Conservation (phyloP, 2,888 invertebrate species). For the Pseudolycoriella hygida region DNA sequence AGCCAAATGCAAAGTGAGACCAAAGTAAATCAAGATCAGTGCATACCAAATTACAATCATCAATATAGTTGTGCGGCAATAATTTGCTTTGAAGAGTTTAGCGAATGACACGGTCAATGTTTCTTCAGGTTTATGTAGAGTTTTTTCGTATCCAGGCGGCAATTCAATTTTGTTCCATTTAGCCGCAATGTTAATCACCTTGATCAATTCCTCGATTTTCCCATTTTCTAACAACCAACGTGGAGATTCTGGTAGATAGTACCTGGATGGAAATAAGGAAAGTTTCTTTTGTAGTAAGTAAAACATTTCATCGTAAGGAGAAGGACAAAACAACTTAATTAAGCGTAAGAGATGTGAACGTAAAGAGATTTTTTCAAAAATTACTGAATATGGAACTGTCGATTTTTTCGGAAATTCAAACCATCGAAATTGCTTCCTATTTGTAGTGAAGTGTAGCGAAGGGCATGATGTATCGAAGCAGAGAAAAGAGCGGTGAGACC, state of each 20-base stretch:
- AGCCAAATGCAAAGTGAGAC: slow-evolving; percentile 54
- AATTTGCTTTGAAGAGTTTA: slow-evolving; percentile 45
- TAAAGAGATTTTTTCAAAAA: too few relatives aligned
- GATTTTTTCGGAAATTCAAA: too few relatives aligned
- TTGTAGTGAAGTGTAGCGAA: too few relatives aligned
- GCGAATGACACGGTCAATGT: slow-evolving; percentile 35
- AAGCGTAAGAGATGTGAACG: neutral
- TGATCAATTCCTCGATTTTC: slow-evolving; percentile 43
- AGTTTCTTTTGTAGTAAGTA: neutral
- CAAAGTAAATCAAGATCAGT: slow-evolving; percentile 61
- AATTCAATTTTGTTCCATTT: slow-evolving; percentile 42
- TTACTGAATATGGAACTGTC: too few relatives aligned
- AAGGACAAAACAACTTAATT: too few relatives aligned
- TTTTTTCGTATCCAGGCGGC: slow-evolving; percentile 49
- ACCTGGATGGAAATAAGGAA: slow-evolving; percentile 35
- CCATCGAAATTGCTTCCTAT: too few relatives aligned
- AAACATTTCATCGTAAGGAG: too few relatives aligned
- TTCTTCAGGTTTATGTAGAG: slow-evolving; percentile 29
- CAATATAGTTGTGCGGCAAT: slow-evolving; percentile 48
- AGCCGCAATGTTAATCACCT: slow-evolving; percentile 44
- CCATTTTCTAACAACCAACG: slow-evolving; percentile 59
- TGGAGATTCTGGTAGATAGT: slow-evolving; percentile 58
- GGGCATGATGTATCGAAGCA: too few relatives aligned
- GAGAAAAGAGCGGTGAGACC: too few relatives aligned
- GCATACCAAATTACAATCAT: slow-evolving; percentile 55